Percentiles rank a stretch among this genome's conserved stretches.
Evolutionary conservation across 2,888 invertebrate species (phyloP).

Genomic region (Emmelina monodactyla): DNA sequence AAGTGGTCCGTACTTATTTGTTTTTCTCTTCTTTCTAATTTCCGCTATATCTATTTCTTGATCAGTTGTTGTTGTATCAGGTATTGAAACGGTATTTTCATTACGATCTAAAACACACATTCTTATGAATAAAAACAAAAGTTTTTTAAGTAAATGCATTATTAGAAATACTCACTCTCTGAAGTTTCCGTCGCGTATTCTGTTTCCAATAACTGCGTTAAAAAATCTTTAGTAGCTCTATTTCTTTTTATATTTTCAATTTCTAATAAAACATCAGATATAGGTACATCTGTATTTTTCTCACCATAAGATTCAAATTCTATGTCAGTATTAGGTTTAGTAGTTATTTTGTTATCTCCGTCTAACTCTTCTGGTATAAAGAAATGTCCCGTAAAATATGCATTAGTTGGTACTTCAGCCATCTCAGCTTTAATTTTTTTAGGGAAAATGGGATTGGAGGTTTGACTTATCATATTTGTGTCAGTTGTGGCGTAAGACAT

Average conservation of each 20-base stretch:
- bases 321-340: constrained; percentile 20
- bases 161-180: too few relatives aligned
- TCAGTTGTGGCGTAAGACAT: neutral
- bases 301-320: constrained; percentile 37
- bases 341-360: constrained; percentile 24
- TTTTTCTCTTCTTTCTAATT: too few relatives aligned
- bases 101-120: too few relatives aligned
- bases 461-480: too few relatives aligned
- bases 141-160: too few relatives aligned
- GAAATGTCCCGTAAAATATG: constrained; percentile 48
- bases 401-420: constrained; percentile 32
- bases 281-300: constrained; percentile 22
- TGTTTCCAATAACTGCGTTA: constrained; percentile 49
- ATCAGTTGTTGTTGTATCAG: too few relatives aligned
- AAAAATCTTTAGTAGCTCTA: constrained; percentile 39
- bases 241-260: constrained; percentile 41
- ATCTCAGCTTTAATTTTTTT: constrained; percentile 45
- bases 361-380: constrained; percentile 54
- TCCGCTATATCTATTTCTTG: too few relatives aligned
- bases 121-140: too few relatives aligned
- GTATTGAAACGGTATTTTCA: too few relatives aligned
- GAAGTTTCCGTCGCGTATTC: constrained; percentile 33
- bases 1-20: too few relatives aligned
- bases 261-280: constrained; percentile 40
- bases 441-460: constrained; percentile 16